These are phyloP conservation scores for Alcedo quadribrachys DNA, from an alignment of 2,797 vertebrate genomes.

Conservation along the genomic window DNA sequence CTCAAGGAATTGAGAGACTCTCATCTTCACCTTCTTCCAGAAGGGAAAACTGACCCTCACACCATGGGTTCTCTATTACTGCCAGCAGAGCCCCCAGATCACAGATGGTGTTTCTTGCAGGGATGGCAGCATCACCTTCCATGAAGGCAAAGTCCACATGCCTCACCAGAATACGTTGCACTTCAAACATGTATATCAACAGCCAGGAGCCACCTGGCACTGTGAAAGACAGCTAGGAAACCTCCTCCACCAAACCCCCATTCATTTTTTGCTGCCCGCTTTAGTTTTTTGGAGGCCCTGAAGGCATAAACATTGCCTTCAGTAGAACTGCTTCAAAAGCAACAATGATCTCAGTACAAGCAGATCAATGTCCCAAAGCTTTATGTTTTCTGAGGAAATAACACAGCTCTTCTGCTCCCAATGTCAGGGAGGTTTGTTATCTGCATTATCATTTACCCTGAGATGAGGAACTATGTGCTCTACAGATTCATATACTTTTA, in stretches of 20 bases:
- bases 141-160: not conserved
- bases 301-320: not conserved
- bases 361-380: not conserved
- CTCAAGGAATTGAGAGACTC: not conserved
- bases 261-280: not conserved
- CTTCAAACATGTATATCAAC: not conserved
- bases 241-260: not conserved
- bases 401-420: not conserved
- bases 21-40: not conserved
- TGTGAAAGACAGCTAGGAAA: not conserved
- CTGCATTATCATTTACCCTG: not conserved
- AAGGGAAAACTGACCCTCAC: not conserved
- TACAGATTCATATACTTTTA: not conserved
- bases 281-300: not conserved
- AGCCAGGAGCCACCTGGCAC: not conserved
- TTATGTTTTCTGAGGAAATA: not conserved
- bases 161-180: not conserved
- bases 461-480: not conserved
- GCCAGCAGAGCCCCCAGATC: fast-evolving
- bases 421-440: not conserved
- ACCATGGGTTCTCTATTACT: not conserved
- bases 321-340: constrained; percentile 15
- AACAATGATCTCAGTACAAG: not conserved
- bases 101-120: not conserved
- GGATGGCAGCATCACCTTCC: not conserved